phyloP scores from a whole-genome alignment of 1,140 invertebrate genomes.

The Phymastichus coffea region DNA sequence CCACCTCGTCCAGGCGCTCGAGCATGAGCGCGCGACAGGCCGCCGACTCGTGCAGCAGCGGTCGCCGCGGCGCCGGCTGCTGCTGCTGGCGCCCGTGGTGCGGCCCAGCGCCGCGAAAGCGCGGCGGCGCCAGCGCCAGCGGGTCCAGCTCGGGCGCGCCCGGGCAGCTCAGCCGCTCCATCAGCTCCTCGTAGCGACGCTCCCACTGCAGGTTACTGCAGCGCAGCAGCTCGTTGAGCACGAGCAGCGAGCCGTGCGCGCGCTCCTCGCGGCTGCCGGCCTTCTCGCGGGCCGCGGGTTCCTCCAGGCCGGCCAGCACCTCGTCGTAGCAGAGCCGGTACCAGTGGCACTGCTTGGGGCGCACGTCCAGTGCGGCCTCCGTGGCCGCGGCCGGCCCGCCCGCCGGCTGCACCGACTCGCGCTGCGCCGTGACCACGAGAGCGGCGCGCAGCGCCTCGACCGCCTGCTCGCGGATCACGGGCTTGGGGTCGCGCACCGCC shows the following conservation, averaged over 20 bases:
- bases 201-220: conserved; percentile 92
- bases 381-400: too few species aligned
- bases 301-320: conserved; percentile 77
- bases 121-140: conserved; percentile 60
- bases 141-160: conserved; percentile 60
- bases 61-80: conserved; percentile 56
- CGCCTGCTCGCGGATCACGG: conserved; percentile 88
- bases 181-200: conserved; percentile 72
- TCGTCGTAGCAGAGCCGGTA: conserved; percentile 92
- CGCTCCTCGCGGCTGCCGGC: conserved; percentile 85
- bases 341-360: conserved; percentile 89
- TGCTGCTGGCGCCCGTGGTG: conserved; percentile 47
- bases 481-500: conserved; percentile 88
- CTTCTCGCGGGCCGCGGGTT: conserved; percentile 69
- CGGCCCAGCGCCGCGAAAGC: conserved; percentile 54
- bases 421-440: conserved; percentile 89
- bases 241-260: conserved; percentile 89
- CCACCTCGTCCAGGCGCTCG: conserved; percentile 84
- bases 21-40: conserved; percentile 82
- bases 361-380: too few species aligned
- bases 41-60: conserved; percentile 76
- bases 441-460: conserved; percentile 91
- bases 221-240: conserved; percentile 91
- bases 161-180: conserved; percentile 56
- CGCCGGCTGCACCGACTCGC: conserved; percentile 82